Evolutionary conservation across 2,113 vertebrate genomes (phyloP).

Genomic region (Todiramphus chloris): DNA sequence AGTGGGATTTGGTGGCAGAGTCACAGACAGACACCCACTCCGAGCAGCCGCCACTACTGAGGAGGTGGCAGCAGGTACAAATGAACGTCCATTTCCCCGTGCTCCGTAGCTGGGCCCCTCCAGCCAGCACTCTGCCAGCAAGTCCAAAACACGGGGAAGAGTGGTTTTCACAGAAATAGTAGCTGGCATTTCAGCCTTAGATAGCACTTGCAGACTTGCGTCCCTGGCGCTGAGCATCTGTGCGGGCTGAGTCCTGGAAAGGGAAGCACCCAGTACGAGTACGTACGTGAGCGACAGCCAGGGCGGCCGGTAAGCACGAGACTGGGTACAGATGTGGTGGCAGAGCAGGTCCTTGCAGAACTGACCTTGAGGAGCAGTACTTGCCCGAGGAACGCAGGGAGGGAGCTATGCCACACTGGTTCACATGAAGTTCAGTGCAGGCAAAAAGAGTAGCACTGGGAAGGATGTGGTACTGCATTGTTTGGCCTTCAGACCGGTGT

Average conservation of each 20-base stretch:
- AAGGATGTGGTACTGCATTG: not conserved
- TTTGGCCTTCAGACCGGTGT: not conserved
- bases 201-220: not conserved
- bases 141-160: not conserved
- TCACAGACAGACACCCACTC: not conserved
- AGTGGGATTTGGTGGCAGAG: not conserved
- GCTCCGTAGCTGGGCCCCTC: accelerated
- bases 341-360: not conserved
- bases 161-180: not conserved
- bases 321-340: not conserved
- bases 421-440: accelerated
- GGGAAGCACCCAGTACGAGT: not conserved
- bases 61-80: not conserved
- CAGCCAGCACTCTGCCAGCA: not conserved
- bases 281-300: accelerated
- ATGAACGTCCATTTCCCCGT: accelerated
- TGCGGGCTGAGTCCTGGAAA: not conserved
- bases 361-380: not conserved
- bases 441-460: not conserved
- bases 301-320: not conserved
- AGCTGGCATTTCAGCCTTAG: not conserved
- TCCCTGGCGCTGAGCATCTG: not conserved
- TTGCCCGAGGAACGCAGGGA: not conserved
- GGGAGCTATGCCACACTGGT: not conserved
- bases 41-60: not conserved